Percentiles rank a stretch among this genome's conserved stretches.
phyloP scores from a whole-genome alignment of 2,888 invertebrate species.

The Drosophila diplacantha region DNA sequence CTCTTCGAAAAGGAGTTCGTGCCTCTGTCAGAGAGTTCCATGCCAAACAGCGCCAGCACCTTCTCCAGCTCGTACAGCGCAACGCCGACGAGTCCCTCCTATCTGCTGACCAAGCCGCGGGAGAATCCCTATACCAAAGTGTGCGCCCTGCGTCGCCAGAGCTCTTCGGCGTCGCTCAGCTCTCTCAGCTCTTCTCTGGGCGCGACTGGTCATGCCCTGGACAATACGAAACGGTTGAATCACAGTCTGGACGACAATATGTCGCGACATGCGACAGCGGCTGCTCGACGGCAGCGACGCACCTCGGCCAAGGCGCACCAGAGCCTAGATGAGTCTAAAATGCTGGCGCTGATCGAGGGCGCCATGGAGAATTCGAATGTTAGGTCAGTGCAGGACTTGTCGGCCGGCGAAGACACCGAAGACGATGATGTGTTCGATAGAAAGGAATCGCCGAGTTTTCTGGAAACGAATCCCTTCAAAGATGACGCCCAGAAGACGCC shows the following conservation, averaged over 20 bases:
- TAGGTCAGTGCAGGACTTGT: constrained; percentile 33
- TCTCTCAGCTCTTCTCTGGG: constrained; percentile 75
- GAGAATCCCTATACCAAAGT: constrained; percentile 94
- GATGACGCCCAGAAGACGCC: constrained; percentile 63
- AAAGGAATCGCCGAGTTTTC: constrained; percentile 66
- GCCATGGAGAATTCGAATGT: constrained; percentile 47
- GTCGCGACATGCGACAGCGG: constrained; percentile 64
- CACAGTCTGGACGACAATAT: constrained; percentile 87
- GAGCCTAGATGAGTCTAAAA: constrained; percentile 83
- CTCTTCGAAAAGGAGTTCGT: constrained; percentile 82
- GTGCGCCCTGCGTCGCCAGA: constrained; percentile 90
- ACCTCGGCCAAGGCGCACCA: constrained; percentile 82
- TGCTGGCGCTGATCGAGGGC: constrained; percentile 74
- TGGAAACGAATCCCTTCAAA: constrained; percentile 76
- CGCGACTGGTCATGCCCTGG: constrained; percentile 67
- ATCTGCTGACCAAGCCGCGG: constrained; percentile 83
- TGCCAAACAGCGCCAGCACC: constrained; percentile 66
- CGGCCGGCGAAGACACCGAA: constrained; percentile 56
- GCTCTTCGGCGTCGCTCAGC: constrained; percentile 87
- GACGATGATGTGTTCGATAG: constrained; percentile 69
- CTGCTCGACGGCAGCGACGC: constrained; percentile 50
- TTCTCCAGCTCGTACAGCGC: constrained; percentile 78
- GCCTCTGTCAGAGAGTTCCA: constrained; percentile 60
- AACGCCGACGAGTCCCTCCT: constrained; percentile 83
- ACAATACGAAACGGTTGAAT: constrained; percentile 82